Evolutionary conservation across 2,113 vertebrate genomes (phyloP).

Genomic region (Muscicapa adusta): DNA sequence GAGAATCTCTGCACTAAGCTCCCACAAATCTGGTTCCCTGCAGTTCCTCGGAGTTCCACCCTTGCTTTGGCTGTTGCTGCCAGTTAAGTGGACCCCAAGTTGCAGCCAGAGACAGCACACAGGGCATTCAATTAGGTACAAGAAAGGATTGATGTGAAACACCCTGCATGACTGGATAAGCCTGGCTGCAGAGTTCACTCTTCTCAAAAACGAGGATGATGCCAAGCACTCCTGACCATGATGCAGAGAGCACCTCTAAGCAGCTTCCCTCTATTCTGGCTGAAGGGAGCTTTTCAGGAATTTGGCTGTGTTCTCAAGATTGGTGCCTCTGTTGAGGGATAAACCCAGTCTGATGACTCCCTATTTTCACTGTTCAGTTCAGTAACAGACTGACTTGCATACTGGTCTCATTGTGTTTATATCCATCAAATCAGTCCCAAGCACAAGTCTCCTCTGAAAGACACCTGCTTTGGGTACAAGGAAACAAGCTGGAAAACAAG

Average conservation of each 20-base stretch:
- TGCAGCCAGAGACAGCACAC: background rate
- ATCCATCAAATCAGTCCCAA: background rate
- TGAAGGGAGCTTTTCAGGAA: background rate
- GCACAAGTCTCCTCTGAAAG: background rate
- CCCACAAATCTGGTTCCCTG: background rate
- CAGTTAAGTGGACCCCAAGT: background rate
- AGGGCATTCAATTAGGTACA: background rate
- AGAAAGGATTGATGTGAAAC: background rate
- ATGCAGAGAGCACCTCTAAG: background rate
- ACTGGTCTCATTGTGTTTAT: background rate
- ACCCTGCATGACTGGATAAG: background rate
- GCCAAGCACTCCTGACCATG: rapidly evolving
- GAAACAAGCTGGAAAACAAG: background rate
- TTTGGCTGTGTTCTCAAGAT: background rate
- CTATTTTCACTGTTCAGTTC: background rate
- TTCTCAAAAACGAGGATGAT: too few species aligned
- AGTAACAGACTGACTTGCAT: background rate
- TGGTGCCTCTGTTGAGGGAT: background rate
- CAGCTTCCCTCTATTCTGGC: background rate
- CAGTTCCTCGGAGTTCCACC: background rate
- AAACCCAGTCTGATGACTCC: background rate
- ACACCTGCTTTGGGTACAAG: background rate
- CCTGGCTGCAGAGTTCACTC: background rate
- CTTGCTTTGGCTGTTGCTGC: background rate
- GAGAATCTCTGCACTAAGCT: background rate